Evolutionary conservation across 2,113 vertebrate genomes (phyloP).

Genomic region (Poeciliopsis retropinna): DNA sequence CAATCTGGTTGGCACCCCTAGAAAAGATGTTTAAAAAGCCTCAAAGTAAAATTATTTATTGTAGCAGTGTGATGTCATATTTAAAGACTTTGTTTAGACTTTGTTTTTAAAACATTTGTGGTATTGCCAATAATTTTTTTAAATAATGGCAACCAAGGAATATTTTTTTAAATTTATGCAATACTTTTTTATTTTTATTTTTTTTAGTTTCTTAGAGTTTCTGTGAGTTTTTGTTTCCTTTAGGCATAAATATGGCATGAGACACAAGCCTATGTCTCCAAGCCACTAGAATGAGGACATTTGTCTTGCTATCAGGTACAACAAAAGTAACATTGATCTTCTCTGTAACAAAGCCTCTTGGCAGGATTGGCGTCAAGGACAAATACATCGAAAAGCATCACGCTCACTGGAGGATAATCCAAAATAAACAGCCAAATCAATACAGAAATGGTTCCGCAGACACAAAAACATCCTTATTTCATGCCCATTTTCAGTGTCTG

Average conservation of each 20-base stretch:
- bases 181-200: too few species aligned
- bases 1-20: not conserved
- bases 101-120: not conserved
- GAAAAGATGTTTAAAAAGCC: constrained; percentile 11
- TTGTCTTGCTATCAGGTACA: too few species aligned
- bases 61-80: not conserved
- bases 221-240: not conserved
- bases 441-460: not conserved
- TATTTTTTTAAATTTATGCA: not conserved
- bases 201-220: too few species aligned
- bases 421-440: not conserved
- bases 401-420: not conserved
- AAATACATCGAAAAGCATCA: not conserved
- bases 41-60: not conserved
- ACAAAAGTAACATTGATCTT: too few species aligned
- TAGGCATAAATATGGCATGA: too few species aligned
- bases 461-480: not conserved
- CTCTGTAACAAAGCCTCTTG: too few species aligned
- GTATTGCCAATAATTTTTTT: not conserved
- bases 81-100: too few species aligned
- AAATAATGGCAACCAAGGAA: not conserved
- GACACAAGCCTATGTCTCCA: too few species aligned
- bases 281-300: too few species aligned
- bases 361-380: not conserved
- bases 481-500: not conserved